A percentile compares a stretch with the other conserved stretches of the same genome.
phyloP scores from a whole-genome alignment of 2,797 vertebrate genomes.

The Notamacropus eugenii region DNA sequence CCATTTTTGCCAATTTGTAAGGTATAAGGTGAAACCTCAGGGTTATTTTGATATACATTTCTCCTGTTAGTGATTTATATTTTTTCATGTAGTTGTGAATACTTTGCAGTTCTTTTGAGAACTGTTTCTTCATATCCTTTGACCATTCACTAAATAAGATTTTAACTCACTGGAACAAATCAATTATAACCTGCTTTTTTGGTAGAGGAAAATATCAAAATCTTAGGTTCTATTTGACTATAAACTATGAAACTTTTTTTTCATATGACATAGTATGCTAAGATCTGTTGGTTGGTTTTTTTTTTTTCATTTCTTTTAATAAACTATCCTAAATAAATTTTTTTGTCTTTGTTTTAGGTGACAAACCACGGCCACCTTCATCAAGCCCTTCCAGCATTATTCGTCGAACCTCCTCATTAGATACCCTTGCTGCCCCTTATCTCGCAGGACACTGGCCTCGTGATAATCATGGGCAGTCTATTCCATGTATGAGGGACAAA shows the following conservation, averaged over 20 bases:
- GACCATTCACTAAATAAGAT: not conserved
- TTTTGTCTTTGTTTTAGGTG: conserved; percentile 77
- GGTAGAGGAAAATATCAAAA: conserved; percentile 9
- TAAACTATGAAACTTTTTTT: conserved; percentile 47
- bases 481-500: conserved; percentile 98
- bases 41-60: not conserved
- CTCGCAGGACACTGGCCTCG: conserved; percentile 97
- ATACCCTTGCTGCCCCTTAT: conserved; percentile 91
- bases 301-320: not conserved
- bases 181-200: not conserved
- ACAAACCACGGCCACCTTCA: conserved; percentile 85
- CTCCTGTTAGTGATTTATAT: not conserved
- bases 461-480: conserved; percentile 91
- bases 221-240: not conserved
- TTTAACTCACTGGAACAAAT: not conserved
- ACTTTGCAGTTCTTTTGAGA: not conserved
- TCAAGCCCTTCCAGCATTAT: conserved; percentile 87
- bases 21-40: not conserved
- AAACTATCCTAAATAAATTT: conserved; percentile 10
- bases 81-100: not conserved
- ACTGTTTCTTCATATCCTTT: not conserved
- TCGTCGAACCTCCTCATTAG: conserved; percentile 92
- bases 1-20: not conserved
- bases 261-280: conserved; percentile 35
- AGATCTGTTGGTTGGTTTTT: conserved; percentile 42